Conservation (phyloP, 2,113 vertebrate genomes). For the Osmerus eperlanus region DNA sequence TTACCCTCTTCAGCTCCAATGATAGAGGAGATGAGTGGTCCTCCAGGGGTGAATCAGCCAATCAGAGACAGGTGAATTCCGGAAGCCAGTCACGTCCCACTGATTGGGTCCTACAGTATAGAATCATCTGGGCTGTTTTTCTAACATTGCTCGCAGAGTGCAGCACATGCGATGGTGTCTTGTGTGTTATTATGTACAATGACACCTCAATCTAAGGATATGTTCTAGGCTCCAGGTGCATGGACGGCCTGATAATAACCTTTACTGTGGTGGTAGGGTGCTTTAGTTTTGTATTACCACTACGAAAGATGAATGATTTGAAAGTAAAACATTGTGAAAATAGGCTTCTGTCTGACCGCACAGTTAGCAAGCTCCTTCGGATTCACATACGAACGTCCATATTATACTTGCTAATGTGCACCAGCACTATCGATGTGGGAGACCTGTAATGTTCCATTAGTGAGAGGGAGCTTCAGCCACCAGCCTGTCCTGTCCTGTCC, state of each 20-base stretch:
- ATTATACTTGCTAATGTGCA: conserved; percentile 9
- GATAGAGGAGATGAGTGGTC: not conserved
- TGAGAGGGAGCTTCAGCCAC: not conserved
- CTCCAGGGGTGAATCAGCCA: not conserved
- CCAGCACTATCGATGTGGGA: conserved; percentile 3
- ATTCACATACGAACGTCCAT: conserved; percentile 2
- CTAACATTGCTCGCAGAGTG: not conserved
- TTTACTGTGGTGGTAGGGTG: not conserved
- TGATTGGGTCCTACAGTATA: not conserved
- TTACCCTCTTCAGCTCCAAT: not conserved
- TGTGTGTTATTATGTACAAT: not conserved
- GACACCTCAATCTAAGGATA: not conserved
- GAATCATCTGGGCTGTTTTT: not conserved
- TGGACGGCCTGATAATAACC: not conserved
- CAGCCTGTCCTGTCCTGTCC: not conserved
- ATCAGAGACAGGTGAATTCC: not conserved
- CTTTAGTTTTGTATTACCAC: not conserved
- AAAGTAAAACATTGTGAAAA: not conserved
- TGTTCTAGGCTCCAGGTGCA: not conserved
- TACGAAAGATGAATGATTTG: not conserved
- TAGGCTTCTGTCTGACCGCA: not conserved
- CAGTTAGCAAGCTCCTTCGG: not conserved
- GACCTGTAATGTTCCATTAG: conserved; percentile 8
- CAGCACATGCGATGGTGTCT: not conserved
- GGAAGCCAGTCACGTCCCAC: not conserved